A percentile compares a stretch with the other conserved stretches of the same genome.
Conservation (phyloP, 1,140 invertebrate species). For the Caenorhabditis tropicalis region DNA sequence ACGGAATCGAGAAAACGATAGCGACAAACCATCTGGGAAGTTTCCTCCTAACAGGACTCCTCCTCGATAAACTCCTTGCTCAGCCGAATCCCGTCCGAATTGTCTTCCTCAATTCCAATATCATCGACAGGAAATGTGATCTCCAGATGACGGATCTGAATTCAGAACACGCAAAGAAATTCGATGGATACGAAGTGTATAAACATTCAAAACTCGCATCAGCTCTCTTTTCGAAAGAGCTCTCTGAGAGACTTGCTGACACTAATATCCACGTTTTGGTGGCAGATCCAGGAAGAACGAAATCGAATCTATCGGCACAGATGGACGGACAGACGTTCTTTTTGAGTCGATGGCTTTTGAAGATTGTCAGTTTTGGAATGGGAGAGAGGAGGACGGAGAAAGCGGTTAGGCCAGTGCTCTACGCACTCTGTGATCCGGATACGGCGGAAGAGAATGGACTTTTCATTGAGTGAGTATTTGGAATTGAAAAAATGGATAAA, state of each 20-base stretch:
- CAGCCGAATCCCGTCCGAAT: slow-evolving; percentile 63
- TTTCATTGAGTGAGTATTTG: slow-evolving; percentile 63
- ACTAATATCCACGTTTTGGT: slow-evolving; percentile 66
- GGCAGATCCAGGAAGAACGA: slow-evolving; percentile 68
- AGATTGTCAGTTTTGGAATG: slow-evolving; percentile 53
- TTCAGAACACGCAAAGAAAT: slow-evolving; percentile 59
- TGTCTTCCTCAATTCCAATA: slow-evolving; percentile 69
- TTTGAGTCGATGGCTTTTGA: slow-evolving; percentile 64
- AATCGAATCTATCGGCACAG: slow-evolving; percentile 61
- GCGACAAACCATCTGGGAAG: slow-evolving; percentile 71
- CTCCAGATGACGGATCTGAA: slow-evolving; percentile 66
- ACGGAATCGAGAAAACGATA: slow-evolving; percentile 68
- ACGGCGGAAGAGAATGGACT: slow-evolving; percentile 52
- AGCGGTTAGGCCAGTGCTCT: slow-evolving; percentile 64
- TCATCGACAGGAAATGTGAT: slow-evolving; percentile 59
- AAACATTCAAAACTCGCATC: slow-evolving; percentile 65
- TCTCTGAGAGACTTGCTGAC: slow-evolving; percentile 65
- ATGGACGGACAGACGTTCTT: slow-evolving; percentile 65
- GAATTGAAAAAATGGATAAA: no score
- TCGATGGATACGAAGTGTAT: slow-evolving; percentile 61
- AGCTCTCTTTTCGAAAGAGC: slow-evolving; percentile 67
- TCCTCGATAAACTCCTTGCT: slow-evolving; percentile 65
- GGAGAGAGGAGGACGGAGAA: slow-evolving; percentile 59
- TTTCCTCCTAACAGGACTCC: slow-evolving; percentile 67
- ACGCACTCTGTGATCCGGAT: slow-evolving; percentile 65